Evolutionary conservation across 1,140 invertebrate genomes (phyloP).

Genomic region (Temnothorax longispinosus): DNA sequence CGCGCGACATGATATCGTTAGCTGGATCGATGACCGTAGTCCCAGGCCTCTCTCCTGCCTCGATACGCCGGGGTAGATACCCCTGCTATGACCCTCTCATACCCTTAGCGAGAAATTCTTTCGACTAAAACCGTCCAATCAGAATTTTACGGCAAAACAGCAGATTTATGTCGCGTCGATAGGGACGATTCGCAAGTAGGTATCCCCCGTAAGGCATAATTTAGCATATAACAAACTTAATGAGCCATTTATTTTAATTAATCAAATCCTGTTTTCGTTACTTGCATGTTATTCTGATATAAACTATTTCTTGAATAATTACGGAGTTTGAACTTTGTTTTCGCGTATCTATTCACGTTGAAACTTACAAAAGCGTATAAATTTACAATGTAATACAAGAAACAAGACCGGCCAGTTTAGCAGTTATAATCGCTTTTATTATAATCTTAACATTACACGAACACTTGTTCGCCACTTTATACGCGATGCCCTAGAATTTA

Average conservation of each 20-base stretch:
- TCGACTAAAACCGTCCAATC: conserved; percentile 14
- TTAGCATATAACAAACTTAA: not conserved
- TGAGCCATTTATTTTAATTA: not conserved
- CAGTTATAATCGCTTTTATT: conserved; percentile 8
- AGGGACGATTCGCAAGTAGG: not conserved
- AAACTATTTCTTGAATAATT: not conserved
- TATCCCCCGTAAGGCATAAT: not conserved
- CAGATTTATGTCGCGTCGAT: conserved; percentile 16
- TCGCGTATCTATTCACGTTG: not conserved
- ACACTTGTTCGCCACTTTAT: not conserved
- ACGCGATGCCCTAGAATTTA: not conserved
- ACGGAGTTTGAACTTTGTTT: not conserved
- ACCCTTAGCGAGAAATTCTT: not conserved
- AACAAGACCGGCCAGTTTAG: not conserved
- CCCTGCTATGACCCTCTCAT: not conserved
- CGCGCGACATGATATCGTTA: conserved; percentile 34
- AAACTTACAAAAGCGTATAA: not conserved
- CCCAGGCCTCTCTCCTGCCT: not conserved
- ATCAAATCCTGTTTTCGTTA: conserved; percentile 1
- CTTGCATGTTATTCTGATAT: not conserved
- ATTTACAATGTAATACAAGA: not conserved
- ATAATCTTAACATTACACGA: conserved; percentile 31
- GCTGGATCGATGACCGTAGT: conserved; percentile 47
- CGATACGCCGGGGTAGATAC: not conserved
- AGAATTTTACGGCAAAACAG: conserved; percentile 18